phyloP scores from a whole-genome alignment of 2,888 invertebrate genomes.

The Amphimallon solstitiale region DNA sequence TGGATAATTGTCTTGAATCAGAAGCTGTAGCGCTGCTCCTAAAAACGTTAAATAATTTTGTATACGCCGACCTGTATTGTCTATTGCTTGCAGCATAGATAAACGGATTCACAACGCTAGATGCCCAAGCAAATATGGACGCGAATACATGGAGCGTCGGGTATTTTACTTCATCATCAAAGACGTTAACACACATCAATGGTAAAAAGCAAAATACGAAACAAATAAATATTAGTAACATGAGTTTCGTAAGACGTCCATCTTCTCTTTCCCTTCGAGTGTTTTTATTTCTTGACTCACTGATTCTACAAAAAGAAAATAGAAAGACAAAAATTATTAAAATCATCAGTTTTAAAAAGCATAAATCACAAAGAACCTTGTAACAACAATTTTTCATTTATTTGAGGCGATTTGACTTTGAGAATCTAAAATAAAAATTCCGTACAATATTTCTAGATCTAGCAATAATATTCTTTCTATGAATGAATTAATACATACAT shows the following conservation, averaged over 20 bases:
- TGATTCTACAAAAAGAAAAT: constrained; percentile 50
- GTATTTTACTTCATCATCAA: constrained; percentile 80
- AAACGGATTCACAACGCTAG: constrained; percentile 88
- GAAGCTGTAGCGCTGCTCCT: constrained; percentile 56
- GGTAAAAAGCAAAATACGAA: constrained; percentile 89
- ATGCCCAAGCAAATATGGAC: constrained; percentile 89
- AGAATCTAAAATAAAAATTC: too few species aligned
- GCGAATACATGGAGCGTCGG: constrained; percentile 85
- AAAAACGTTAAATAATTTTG: constrained; percentile 64
- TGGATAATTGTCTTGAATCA: constrained; percentile 45
- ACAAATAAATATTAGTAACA: constrained; percentile 88
- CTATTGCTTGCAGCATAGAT: constrained; percentile 91
- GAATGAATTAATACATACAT: too few species aligned
- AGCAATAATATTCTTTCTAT: too few species aligned
- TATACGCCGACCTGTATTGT: constrained; percentile 76
- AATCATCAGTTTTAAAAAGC: not conserved
- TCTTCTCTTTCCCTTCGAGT: constrained; percentile 72
- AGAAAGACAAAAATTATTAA: constrained; percentile 48
- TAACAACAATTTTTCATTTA: too few species aligned
- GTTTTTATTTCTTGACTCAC: constrained; percentile 49
- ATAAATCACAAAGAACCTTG: too few species aligned
- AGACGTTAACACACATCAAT: constrained; percentile 87
- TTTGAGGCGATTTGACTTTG: too few species aligned
- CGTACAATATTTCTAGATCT: too few species aligned
- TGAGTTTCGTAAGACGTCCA: constrained; percentile 82